These are phyloP conservation scores for Ara ararauna DNA, from an alignment of 2,797 vertebrate genomes.

Conservation along the genomic window DNA sequence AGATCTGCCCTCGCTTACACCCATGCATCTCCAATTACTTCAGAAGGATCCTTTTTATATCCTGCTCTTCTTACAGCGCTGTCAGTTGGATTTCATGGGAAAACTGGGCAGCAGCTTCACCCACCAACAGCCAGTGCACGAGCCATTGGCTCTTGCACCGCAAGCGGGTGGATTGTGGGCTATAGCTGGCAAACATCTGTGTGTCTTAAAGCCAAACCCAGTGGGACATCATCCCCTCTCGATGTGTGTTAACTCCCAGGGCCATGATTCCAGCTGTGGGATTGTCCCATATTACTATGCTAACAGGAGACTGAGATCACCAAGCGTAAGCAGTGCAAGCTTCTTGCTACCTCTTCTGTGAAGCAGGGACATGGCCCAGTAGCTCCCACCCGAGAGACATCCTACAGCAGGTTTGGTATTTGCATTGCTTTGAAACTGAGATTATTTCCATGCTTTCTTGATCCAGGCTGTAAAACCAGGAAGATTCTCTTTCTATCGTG, in stretches of 20 bases:
- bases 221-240: neutral
- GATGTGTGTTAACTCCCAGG: neutral
- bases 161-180: neutral
- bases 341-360: neutral
- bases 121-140: fast-evolving
- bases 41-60: neutral
- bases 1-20: neutral
- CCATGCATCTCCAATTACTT: neutral
- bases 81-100: neutral
- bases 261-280: neutral
- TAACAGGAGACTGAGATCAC: neutral
- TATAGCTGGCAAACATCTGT: neutral
- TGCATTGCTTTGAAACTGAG: slow-evolving; percentile 44
- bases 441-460: neutral
- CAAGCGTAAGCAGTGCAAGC: neutral
- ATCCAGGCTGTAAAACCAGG: neutral
- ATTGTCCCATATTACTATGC: neutral
- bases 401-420: neutral
- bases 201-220: neutral
- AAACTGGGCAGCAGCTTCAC: neutral
- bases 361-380: neutral
- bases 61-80: slow-evolving; percentile 10
- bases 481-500: neutral
- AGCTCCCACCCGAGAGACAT: neutral
- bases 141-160: neutral